Evolutionary conservation across 2,797 vertebrate genomes (phyloP).

Genomic region (Aplochiton taeniatus): DNA sequence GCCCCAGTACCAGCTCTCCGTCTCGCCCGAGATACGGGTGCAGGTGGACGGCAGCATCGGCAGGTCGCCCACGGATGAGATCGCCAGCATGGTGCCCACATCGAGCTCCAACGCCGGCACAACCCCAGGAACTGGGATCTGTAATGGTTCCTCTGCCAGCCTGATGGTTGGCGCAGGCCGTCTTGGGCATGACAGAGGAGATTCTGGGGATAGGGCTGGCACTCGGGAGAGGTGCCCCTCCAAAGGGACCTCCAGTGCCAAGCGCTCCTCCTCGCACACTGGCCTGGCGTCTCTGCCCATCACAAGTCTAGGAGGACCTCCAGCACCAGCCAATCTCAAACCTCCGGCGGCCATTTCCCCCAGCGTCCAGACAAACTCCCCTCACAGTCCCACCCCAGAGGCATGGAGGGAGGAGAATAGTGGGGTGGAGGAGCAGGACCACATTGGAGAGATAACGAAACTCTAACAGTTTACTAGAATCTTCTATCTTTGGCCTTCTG

Average conservation of each 20-base stretch:
- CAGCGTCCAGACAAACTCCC: conserved; percentile 24
- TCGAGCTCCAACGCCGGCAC: conserved; percentile 34
- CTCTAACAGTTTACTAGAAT: conserved; percentile 73
- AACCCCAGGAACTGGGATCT: conserved; percentile 78
- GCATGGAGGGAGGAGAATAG: conserved; percentile 46
- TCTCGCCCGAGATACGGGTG: conserved; percentile 93
- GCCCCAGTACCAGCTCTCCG: conserved; percentile 93
- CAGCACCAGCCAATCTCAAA: conserved; percentile 15
- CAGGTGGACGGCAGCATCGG: conserved; percentile 99
- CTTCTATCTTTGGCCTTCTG: conserved; percentile 63
- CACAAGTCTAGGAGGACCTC: conserved; percentile 46
- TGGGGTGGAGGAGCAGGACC: conserved; percentile 49
- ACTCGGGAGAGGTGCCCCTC: conserved; percentile 41
- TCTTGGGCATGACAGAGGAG: conserved; percentile 42
- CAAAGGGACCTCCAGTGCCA: conserved; percentile 41
- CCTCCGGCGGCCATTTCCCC: conserved; percentile 33
- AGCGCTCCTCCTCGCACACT: conserved; percentile 55
- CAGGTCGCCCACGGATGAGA: conserved; percentile 94
- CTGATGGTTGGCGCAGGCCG: conserved; percentile 38
- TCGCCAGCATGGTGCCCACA: conserved; percentile 86
- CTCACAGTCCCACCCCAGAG: conserved; percentile 25
- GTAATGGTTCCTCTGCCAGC: conserved; percentile 64
- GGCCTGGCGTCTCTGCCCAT: conserved; percentile 57
- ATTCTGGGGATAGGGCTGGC: conserved; percentile 26
- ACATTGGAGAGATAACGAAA: conserved; percentile 82